Evolutionary conservation across 2,797 vertebrate species (phyloP).

Genomic region (Sebastes iracundus): DNA sequence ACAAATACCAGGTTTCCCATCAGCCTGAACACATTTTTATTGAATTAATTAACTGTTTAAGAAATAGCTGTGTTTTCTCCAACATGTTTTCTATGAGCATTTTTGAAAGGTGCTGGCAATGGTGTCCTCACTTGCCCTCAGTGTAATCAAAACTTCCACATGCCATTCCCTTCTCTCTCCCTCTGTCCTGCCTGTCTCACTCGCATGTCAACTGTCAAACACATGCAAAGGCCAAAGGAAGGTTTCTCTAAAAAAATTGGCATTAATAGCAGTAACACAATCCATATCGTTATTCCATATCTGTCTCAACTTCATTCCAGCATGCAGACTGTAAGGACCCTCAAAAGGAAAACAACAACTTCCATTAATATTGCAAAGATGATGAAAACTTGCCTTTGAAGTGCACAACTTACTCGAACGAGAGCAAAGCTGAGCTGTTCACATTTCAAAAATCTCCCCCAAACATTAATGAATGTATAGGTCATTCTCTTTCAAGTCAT

Average conservation of each 20-base stretch:
- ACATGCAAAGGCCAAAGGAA: not conserved
- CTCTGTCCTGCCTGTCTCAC: not conserved
- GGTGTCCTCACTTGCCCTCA: not conserved
- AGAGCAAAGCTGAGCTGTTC: constrained; percentile 44
- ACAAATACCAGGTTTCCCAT: not conserved
- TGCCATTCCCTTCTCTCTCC: not conserved
- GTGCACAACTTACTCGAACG: not conserved
- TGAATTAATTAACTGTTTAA: not conserved
- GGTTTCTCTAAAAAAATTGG: not conserved
- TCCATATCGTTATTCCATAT: not conserved
- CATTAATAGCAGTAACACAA: not conserved
- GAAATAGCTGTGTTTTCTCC: not conserved
- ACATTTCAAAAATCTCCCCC: constrained; percentile 12
- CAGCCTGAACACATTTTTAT: not conserved
- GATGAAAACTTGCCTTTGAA: constrained; percentile 31
- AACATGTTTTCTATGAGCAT: not conserved
- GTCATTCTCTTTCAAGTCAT: constrained; percentile 59
- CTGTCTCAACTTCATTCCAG: not conserved
- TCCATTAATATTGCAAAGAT: constrained; percentile 17
- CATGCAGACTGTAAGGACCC: not conserved
- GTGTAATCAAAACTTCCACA: not conserved
- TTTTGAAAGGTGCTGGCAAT: not conserved
- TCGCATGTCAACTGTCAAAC: not conserved
- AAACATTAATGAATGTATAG: constrained; percentile 42
- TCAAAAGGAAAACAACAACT: constrained; percentile 9